Base-by-base conservation (phyloP, 2,113 vertebrate species). In the Pelecanus crispus region DNA sequence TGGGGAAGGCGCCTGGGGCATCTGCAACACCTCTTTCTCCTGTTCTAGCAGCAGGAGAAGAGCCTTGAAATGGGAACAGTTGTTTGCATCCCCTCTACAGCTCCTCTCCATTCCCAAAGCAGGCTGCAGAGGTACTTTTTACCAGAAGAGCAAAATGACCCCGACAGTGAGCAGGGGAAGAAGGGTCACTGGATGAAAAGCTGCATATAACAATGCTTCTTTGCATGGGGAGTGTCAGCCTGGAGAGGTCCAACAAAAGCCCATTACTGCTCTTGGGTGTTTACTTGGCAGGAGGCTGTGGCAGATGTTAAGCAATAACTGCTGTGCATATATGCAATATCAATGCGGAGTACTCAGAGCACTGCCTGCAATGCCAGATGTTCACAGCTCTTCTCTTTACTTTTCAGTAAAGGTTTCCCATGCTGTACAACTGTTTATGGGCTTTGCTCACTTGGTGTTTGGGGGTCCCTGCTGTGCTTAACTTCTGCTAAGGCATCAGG, bases 371-470 rank as follows among this genome's bases (percentile, higher is more conserved):
- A 77, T 68, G 44, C 75, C 88, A 96, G 92, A 90, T 86, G 80
- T 84, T 95, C 80, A 78, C n/a, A 92, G 77, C 29, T 89, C 61
- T 89, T 86, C 70, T 71, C 40, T 62, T 78, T 70, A 84, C 81
- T 91, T 93, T 97, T 84, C 72, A 72, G 63, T 59, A 70, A 78
- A 32, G 50, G 7, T 89, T 96, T 95, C 72, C 86, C 42, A 36
- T 71, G 83, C 44, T 67, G 26, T 86, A 55, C 16, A 71, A 79
- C 29, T 63, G 22, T 89, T 91, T 81, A 88, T 74, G 38, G 75
- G 17, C 20, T 84, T 94, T 86, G 19, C 20, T 90, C 47, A 47
- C 36, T 71, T 49, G 19, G 36, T 50, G 12, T 74, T 55, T 84
- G 63, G 22, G 8, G 2, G 5, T 81, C 68, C 55, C 86, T 86